Conservation (phyloP, 2,888 invertebrate genomes). For the Agrenia bidenticulata region DNA sequence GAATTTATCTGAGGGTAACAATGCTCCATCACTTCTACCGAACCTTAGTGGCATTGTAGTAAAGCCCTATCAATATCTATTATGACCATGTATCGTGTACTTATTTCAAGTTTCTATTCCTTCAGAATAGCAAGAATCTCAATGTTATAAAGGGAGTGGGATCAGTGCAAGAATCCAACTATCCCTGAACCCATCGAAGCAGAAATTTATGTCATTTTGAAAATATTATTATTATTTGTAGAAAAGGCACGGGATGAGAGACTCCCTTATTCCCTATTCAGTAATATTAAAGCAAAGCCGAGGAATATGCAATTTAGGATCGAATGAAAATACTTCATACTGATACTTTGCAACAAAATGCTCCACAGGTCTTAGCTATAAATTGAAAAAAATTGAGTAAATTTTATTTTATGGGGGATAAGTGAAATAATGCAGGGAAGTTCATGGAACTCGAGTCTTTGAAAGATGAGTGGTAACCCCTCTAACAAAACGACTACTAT, state of each 20-base stretch:
- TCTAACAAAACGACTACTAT: conserved; percentile 15
- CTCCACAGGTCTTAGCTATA: conserved; percentile 50
- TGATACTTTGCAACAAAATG: conserved; percentile 15
- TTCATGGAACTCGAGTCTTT: conserved; percentile 11
- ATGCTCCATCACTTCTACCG: too few relatives aligned
- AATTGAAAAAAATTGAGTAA: conserved; percentile 51
- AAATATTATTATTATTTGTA: conserved; percentile 31
- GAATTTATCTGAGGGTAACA: too few relatives aligned
- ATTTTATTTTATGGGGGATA: conserved; percentile 46
- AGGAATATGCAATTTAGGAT: not conserved
- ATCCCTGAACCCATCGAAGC: conserved; percentile 15
- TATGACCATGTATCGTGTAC: not conserved
- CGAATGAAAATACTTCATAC: not conserved
- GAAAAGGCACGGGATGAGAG: not conserved
- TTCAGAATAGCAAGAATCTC: not conserved
- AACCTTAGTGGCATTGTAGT: not conserved
- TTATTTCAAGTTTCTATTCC: not conserved
- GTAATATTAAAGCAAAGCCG: not conserved
- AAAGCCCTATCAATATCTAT: conserved; percentile 4
- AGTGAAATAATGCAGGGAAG: conserved; percentile 24
- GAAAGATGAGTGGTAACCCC: conserved; percentile 9
- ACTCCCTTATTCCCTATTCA: not conserved
- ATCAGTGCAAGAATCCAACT: conserved; percentile 2
- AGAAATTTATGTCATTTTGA: conserved; percentile 34
- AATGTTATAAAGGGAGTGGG: not conserved